Base-by-base conservation (phyloP, 1,140 invertebrate species). In the Ceratoteleas bidentatus region DNA sequence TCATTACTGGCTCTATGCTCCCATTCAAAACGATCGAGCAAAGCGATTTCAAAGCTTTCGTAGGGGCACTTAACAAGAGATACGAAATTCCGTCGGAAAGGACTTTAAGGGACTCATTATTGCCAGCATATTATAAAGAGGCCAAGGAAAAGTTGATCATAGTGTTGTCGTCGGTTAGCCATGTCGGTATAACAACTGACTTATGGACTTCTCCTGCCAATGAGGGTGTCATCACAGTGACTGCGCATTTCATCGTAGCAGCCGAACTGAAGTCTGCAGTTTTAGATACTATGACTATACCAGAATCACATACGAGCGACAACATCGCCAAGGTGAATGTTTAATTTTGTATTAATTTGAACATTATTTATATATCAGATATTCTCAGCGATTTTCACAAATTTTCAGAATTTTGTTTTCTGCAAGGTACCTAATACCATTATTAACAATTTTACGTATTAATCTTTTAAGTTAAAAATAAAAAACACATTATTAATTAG, bases 181-280 rank as follows among this genome's bases (percentile, higher is more conserved):
- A 47, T 33, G 40, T 60, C 32, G 38, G 15, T 11, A 45, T 60
- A 33, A 60, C 57, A 40, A 60, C 57, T 5, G 40, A 60, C 34
- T 11, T 60, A 10, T 60, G 57, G n/a, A 89, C 90, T 40, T 60
- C 62, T n/a, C 15, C 40, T n/a, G n/a, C n/a, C n/a, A n/a, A n/a
- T n/a, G n/a, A n/a, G n/a, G n/a, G n/a, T n/a, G n/a, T n/a, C n/a
- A 16, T 33, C 72, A 6, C 24, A 16, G 32, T 40, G 14, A 53
- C 57, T 3, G 16, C 8, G n/a, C 57, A 60, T 47, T 60, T 60
- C 32, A 60, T 60, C 3, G 6, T 45, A 32, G 40, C 45, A 32
- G 43, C 24, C 13, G 3, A 13, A 32, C n/a, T 60, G 14, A 60
- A 24, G 14, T 36, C 6, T 45, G 57, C 57, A 2, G 57, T 60